Evolutionary conservation across 1,140 invertebrate genomes (phyloP).

Genomic region (Caenorhabditis briggsae): DNA sequence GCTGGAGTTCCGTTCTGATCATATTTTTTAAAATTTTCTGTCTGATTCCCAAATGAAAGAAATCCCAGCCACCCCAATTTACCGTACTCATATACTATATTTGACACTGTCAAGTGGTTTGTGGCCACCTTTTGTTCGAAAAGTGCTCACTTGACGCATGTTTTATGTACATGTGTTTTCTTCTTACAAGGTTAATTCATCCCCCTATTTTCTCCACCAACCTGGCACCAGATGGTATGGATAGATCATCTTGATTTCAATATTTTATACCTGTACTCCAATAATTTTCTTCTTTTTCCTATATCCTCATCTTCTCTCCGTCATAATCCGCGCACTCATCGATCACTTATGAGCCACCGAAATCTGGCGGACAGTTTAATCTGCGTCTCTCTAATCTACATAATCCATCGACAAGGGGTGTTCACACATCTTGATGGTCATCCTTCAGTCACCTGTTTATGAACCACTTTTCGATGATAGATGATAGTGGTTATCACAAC

Average conservation of each 20-base stretch:
- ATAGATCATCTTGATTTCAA: background rate
- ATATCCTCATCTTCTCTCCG: background rate
- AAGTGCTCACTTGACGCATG: slow-evolving; percentile 53
- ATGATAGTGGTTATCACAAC: slow-evolving; percentile 54
- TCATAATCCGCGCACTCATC: slow-evolving; percentile 54
- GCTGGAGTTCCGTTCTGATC: too few relatives aligned
- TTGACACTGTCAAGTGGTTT: slow-evolving; percentile 20
- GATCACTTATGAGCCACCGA: slow-evolving; percentile 54
- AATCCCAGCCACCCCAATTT: background rate
- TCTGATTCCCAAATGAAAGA: too few relatives aligned
- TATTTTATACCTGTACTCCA: slow-evolving; percentile 31
- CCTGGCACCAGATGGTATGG: slow-evolving; percentile 25
- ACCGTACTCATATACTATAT: slow-evolving; percentile 1
- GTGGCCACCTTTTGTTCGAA: slow-evolving; percentile 41
- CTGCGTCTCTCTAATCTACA: slow-evolving; percentile 13
- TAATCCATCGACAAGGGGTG: background rate
- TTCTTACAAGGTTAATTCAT: slow-evolving; percentile 38
- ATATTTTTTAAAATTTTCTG: too few relatives aligned
- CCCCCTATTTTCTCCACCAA: background rate
- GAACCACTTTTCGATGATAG: slow-evolving; percentile 52
- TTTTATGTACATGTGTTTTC: slow-evolving; percentile 41
- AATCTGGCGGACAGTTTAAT: slow-evolving; percentile 34
- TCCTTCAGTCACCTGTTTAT: slow-evolving; percentile 47
- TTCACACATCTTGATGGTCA: slow-evolving; percentile 49
- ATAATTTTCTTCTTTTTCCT: background rate